Conservation (phyloP, 2,888 invertebrate species). For the Vesta saturnalis region DNA sequence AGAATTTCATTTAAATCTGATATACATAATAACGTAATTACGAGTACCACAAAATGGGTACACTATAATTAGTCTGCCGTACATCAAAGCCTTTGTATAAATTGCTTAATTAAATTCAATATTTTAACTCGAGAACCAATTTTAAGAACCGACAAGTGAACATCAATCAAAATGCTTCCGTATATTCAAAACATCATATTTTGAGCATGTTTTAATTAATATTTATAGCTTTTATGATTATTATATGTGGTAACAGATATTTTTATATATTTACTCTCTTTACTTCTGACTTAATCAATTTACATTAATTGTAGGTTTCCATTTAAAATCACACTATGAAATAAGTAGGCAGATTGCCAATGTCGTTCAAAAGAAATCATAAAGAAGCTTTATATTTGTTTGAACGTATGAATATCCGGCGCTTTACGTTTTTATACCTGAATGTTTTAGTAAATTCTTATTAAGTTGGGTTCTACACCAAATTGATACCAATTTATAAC, state of each 20-base stretch:
- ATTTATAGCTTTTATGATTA: slow-evolving; percentile 14
- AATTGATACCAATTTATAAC: too few species aligned
- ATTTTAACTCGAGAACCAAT: slow-evolving; percentile 25
- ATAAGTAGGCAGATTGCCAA: background rate
- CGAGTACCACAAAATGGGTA: background rate
- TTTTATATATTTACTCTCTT: background rate
- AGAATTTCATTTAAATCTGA: background rate
- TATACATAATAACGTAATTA: slow-evolving; percentile 9
- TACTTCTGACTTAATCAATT: background rate
- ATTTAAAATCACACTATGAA: background rate
- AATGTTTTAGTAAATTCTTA: too few species aligned
- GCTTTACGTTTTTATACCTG: too few species aligned
- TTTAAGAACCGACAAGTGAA: slow-evolving; percentile 21
- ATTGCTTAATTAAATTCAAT: slow-evolving; percentile 24
- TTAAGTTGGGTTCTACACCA: too few species aligned
- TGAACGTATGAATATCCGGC: background rate
- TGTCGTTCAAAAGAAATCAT: background rate
- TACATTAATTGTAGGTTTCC: background rate
- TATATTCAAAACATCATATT: slow-evolving; percentile 12
- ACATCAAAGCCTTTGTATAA: slow-evolving; percentile 22
- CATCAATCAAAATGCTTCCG: slow-evolving; percentile 30
- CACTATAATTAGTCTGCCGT: slow-evolving; percentile 16
- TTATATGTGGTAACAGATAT: slow-evolving; percentile 3
- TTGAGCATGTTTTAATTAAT: slow-evolving; percentile 15
- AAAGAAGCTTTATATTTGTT: background rate